Percentiles rank a stretch among this genome's conserved stretches.
These are phyloP conservation scores for Probaryconus sp. DNA, from an alignment of 1,140 invertebrate genomes.

Conservation along the genomic window DNA sequence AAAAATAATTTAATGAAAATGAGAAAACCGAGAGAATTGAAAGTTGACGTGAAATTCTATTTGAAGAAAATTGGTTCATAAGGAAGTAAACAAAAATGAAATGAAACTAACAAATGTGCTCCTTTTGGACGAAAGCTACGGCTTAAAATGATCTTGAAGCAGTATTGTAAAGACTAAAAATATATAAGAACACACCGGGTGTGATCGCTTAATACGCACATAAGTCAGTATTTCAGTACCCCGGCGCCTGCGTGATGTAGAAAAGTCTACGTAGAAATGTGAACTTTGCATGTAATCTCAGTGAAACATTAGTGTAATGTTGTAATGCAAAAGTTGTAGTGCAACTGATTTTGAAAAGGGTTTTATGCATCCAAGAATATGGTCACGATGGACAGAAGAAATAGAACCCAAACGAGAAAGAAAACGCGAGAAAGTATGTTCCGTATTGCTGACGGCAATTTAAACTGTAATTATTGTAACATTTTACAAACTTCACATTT, in stretches of 20 bases:
- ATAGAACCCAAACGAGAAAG: constrained; percentile 65
- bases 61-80: background rate
- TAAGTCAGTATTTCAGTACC: constrained; percentile 59
- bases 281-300: constrained; percentile 35
- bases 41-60: background rate
- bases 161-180: constrained; percentile 62
- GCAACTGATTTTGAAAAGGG: background rate
- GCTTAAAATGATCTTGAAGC: constrained; percentile 39
- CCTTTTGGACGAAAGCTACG: constrained; percentile 47
- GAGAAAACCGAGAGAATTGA: no score
- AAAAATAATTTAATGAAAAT: no score
- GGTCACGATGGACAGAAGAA: constrained; percentile 71
- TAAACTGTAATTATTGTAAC: constrained; percentile 49
- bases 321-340: constrained; percentile 25
- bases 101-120: constrained; percentile 23
- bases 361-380: constrained; percentile 58
- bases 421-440: constrained; percentile 71
- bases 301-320: constrained; percentile 21
- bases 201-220: constrained; percentile 56
- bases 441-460: constrained; percentile 32
- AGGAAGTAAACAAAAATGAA: no score
- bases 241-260: constrained; percentile 58
- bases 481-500: constrained; percentile 14
- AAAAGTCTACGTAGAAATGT: constrained; percentile 48
- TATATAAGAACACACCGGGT: constrained; percentile 49